phyloP scores from a whole-genome alignment of 2,797 vertebrate genomes.

The Discoglossus pictus region DNA sequence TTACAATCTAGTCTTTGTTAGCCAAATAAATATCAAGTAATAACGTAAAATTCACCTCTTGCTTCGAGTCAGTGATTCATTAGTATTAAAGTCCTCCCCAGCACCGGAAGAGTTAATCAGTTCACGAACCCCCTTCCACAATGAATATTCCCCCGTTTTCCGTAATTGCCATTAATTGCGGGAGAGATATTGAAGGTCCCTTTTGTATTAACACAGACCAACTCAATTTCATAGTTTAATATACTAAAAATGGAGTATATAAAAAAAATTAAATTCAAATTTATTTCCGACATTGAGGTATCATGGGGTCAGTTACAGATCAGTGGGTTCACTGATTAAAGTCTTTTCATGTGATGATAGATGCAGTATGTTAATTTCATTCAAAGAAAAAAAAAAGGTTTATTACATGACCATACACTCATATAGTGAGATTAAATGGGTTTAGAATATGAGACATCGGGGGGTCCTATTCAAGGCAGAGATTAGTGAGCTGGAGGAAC shows the following conservation, averaged over 20 bases:
- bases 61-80: not conserved
- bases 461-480: slow-evolving; percentile 26
- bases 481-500: slow-evolving; percentile 10
- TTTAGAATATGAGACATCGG: slow-evolving; percentile 34
- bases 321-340: slow-evolving; percentile 48
- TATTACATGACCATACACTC: slow-evolving; percentile 34
- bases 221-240: slow-evolving; percentile 54
- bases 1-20: too few relatives aligned
- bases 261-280: slow-evolving; percentile 49
- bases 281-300: slow-evolving; percentile 51
- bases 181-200: slow-evolving; percentile 50
- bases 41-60: not conserved
- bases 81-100: slow-evolving; percentile 12
- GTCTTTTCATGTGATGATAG: slow-evolving; percentile 46
- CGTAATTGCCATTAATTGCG: slow-evolving; percentile 47
- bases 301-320: slow-evolving; percentile 52
- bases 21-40: not conserved
- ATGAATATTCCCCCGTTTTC: slow-evolving; percentile 40
- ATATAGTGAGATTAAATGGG: slow-evolving; percentile 29
- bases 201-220: slow-evolving; percentile 49
- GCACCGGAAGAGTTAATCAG: slow-evolving; percentile 44
- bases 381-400: slow-evolving; percentile 33
- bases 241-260: slow-evolving; percentile 51
- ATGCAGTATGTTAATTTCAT: slow-evolving; percentile 46
- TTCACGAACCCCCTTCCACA: slow-evolving; percentile 38